Evolutionary conservation across 1,140 invertebrate species (phyloP).

Genomic region (Melanaphis sacchari): DNA sequence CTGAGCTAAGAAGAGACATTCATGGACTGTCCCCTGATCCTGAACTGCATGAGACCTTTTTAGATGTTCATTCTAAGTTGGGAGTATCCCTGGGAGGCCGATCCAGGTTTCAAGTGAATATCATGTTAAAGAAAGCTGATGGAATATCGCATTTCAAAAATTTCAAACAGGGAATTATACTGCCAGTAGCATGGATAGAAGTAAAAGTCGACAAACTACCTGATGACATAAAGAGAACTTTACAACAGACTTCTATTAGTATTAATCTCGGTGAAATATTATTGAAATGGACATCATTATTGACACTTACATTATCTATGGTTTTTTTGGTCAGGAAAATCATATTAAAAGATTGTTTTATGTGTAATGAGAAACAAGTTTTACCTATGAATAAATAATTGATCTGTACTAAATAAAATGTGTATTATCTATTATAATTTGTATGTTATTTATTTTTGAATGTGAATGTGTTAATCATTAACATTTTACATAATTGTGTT

Average conservation of each 20-base stretch:
- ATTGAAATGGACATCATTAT: constrained; percentile 39
- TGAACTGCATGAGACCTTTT: constrained; percentile 73
- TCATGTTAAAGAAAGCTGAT: constrained; percentile 27
- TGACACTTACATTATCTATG: constrained; percentile 49
- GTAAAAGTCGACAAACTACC: constrained; percentile 50
- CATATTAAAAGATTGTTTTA: constrained; percentile 55
- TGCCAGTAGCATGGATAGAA: constrained; percentile 50
- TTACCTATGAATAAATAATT: constrained; percentile 44
- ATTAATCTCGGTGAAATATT: constrained; percentile 29
- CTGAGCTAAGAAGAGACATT: constrained; percentile 71
- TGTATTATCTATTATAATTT: background rate
- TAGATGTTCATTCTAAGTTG: constrained; percentile 50
- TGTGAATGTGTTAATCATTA: background rate
- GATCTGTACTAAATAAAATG: background rate
- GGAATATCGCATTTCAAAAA: constrained; percentile 40
- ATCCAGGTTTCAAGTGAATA: constrained; percentile 43
- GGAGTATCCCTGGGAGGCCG: constrained; percentile 33
- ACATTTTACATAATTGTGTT: background rate
- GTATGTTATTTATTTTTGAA: background rate
- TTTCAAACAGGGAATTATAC: constrained; percentile 40
- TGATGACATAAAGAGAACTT: constrained; percentile 34
- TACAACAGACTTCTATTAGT: constrained; percentile 49
- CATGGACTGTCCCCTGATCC: constrained; percentile 74
- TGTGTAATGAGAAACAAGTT: constrained; percentile 45
- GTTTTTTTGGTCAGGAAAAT: constrained; percentile 51